Base-by-base conservation (phyloP, 2,113 vertebrate species). In the Ancistrus triradiatus region DNA sequence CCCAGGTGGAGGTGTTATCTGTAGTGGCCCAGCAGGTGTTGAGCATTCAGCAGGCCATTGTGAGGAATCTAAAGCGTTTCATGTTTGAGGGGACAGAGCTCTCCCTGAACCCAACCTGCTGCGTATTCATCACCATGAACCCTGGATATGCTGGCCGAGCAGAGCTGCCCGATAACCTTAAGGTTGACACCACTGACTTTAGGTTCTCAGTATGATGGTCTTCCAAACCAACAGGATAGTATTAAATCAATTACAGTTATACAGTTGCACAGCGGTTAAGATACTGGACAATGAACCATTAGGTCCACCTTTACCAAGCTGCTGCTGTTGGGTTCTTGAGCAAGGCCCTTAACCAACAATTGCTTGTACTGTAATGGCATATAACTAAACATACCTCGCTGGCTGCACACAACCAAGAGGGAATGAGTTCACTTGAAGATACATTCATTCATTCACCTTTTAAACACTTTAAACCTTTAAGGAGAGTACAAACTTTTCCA, bases 61-160 rank as follows among this genome's bases (percentile, higher is more conserved):
- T 86, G 48, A 87, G 85, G 38, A 82, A 93, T 62, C 80, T 97
- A 22, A 87, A 88, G 78, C 86, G 67, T 0, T 96, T 97, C 76
- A 3, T 90, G 73, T 98, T 98, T 73, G 93, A 96, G 78, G 95
- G 95, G 25, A 95, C 93, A 0, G 90, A 94, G 67, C 82, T 98
- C 47, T 91, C 86, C 10, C 90, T 97, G 10, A 93, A 97, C 74
- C 93, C 93, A 46, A 88, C 93, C 0, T 98, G 94, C 61, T 89
- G 87, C 6, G 93, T 96, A 43, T 96, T 95, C 59, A 95, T 96
- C 82, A 96, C 94, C 0, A 98, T 98, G 93, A 98, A 95, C 70
- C 94, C 95, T 4, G 95, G 95, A 2, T 98, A 98, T 19, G 93
- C 94, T 15, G 94, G 94, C 44, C 82, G 93, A 40, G 89, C 93